Percentiles rank a stretch among this genome's conserved stretches.
phyloP scores from a whole-genome alignment of 2,888 invertebrate genomes.

The Epinotia nisella region DNA sequence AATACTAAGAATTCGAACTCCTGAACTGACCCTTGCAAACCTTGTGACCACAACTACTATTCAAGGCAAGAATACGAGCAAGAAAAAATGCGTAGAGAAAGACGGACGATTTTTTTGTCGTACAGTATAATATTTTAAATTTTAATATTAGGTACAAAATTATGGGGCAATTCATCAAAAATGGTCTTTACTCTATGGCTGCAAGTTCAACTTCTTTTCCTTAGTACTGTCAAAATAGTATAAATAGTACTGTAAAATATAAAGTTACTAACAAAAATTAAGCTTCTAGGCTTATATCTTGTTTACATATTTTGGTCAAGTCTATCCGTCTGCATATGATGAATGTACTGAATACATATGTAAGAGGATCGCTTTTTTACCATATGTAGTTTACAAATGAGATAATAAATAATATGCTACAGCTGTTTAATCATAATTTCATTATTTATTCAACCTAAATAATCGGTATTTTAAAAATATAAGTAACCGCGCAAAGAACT shows the following conservation, averaged over 20 bases:
- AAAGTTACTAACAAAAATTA: no score
- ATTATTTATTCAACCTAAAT: neutral
- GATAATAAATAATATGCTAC: neutral
- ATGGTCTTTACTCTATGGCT: no score
- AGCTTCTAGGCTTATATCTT: no score
- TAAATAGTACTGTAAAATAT: no score
- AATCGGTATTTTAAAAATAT: neutral
- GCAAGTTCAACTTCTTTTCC: no score
- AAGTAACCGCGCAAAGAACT: neutral
- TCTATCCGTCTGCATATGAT: no score
- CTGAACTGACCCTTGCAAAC: neutral
- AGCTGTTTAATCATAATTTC: neutral
- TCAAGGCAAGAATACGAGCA: neutral
- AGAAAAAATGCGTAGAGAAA: slow-evolving; percentile 11
- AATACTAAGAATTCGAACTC: neutral
- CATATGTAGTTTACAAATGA: neutral
- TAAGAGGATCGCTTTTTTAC: neutral
- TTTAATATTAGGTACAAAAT: no score
- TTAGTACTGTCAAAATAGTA: no score
- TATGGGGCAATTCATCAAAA: no score
- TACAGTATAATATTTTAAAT: neutral
- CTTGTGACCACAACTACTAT: neutral
- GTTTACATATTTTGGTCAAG: no score
- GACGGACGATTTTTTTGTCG: slow-evolving; percentile 6
- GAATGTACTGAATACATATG: no score